phyloP scores from a whole-genome alignment of 2,797 vertebrate species.

The Gila robusta region DNA sequence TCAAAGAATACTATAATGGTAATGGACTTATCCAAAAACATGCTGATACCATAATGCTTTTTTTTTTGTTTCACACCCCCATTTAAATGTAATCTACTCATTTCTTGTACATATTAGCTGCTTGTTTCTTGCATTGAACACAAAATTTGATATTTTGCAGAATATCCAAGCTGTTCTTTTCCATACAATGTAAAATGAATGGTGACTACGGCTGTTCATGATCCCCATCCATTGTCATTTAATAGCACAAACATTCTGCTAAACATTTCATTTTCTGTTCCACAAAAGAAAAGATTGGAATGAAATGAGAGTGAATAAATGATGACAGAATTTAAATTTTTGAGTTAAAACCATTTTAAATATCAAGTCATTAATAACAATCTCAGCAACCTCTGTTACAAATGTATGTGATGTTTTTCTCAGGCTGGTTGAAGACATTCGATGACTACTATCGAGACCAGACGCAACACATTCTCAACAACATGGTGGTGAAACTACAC shows the following conservation, averaged over 20 bases:
- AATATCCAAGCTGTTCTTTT: neutral
- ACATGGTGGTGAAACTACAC: constrained; percentile 89
- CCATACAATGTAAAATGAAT: neutral
- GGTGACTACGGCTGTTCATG: neutral
- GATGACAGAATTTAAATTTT: neutral
- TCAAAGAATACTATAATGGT: neutral
- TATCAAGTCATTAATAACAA: neutral
- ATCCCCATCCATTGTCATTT: neutral
- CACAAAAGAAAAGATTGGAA: neutral
- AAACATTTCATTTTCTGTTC: neutral
- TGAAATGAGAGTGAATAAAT: neutral
- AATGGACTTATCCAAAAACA: neutral
- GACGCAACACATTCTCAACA: constrained; percentile 91
- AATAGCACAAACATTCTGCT: neutral
- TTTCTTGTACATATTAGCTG: neutral
- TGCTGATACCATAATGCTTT: neutral
- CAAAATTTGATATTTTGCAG: neutral
- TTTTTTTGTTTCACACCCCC: neutral
- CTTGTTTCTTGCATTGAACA: neutral
- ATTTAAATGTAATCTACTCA: neutral
- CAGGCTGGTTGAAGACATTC: constrained; percentile 97
- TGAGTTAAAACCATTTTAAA: neutral
- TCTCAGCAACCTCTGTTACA: neutral
- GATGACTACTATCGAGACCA: constrained; percentile 92
- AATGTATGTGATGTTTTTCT: constrained; percentile 48